Conservation (phyloP, 2,113 vertebrate species). For the Phodopus roborovskii region DNA sequence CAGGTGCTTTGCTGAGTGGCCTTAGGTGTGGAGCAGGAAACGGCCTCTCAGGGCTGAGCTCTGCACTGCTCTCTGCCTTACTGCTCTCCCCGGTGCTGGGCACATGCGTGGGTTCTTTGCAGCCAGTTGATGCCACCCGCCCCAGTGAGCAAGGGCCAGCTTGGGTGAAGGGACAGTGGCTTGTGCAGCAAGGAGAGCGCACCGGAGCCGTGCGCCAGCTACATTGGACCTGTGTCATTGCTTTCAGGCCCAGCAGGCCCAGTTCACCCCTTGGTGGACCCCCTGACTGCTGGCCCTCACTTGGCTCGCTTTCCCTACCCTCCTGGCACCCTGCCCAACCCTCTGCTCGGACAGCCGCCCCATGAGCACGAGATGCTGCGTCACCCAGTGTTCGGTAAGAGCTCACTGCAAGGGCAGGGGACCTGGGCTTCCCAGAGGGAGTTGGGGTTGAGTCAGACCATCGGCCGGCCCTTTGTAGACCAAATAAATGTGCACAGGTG, state of each 20-base stretch:
- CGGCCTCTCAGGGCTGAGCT: fast-evolving
- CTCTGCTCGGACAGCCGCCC: slow-evolving; percentile 95
- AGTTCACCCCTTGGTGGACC: slow-evolving; percentile 93
- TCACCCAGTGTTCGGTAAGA: slow-evolving; percentile 97
- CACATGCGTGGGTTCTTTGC: not conserved
- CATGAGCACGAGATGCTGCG: slow-evolving; percentile 99
- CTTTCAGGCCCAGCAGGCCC: slow-evolving; percentile 93
- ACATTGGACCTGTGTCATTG: not conserved
- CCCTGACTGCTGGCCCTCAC: slow-evolving; percentile 94
- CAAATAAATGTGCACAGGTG: too few species aligned
- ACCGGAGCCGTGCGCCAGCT: not conserved
- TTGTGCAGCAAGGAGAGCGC: not conserved
- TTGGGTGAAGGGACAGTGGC: fast-evolving
- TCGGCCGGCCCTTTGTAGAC: fast-evolving
- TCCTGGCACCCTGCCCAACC: slow-evolving; percentile 95
- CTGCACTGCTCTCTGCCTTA: not conserved
- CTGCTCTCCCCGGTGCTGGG: fast-evolving
- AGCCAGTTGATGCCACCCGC: not conserved
- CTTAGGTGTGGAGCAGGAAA: not conserved
- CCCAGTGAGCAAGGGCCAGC: slow-evolving; percentile 3
- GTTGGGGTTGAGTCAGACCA: not conserved
- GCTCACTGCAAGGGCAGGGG: not conserved
- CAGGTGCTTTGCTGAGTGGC: not conserved
- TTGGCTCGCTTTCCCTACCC: slow-evolving; percentile 97
- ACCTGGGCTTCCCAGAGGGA: fast-evolving